A percentile compares a stretch with the other conserved stretches of the same genome.
Evolutionary conservation across 1,140 invertebrate species (phyloP).

Genomic region (Parasteatoda tepidariorum): DNA sequence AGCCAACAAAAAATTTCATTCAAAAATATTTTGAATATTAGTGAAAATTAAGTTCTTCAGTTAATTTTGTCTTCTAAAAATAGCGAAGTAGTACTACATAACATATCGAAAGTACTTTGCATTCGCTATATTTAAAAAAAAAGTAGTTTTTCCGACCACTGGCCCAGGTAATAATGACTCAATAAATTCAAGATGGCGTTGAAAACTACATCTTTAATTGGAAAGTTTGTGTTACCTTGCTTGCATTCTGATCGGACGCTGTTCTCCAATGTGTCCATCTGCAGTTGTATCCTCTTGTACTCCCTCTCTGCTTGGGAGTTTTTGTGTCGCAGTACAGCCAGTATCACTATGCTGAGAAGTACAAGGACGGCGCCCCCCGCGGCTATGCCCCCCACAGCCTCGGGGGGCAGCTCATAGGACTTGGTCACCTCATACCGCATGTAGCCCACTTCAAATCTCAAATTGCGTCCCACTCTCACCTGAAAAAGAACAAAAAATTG

Average conservation of each 20-base stretch:
- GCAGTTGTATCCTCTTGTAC: slow-evolving; percentile 97
- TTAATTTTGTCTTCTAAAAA: background rate
- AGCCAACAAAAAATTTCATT: no score
- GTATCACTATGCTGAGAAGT: slow-evolving; percentile 80
- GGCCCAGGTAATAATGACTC: no score
- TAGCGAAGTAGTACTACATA: background rate
- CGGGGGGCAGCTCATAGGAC: slow-evolving; percentile 80
- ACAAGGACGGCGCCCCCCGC: slow-evolving; percentile 60
- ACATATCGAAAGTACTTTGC: background rate
- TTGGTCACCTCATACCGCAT: slow-evolving; percentile 68
- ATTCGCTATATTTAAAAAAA: no score
- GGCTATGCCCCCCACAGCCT: slow-evolving; percentile 66
- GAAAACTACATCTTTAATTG: no score
- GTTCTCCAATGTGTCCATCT: slow-evolving; percentile 98
- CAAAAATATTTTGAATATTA: no score
- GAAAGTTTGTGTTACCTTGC: no score
- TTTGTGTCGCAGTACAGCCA: slow-evolving; percentile 89
- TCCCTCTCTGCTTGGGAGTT: slow-evolving; percentile 95
- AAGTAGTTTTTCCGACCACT: no score
- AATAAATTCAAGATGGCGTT: no score
- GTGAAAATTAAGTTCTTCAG: no score
- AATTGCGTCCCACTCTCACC: slow-evolving; percentile 70
- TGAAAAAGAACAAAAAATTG: slow-evolving; percentile 63
- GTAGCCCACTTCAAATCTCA: slow-evolving; percentile 63
- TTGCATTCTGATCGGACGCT: slow-evolving; percentile 98